Percentiles rank a stretch among this genome's conserved stretches.
phyloP scores from a whole-genome alignment of 2,113 vertebrate genomes.

The Phaethornis superciliosus region DNA sequence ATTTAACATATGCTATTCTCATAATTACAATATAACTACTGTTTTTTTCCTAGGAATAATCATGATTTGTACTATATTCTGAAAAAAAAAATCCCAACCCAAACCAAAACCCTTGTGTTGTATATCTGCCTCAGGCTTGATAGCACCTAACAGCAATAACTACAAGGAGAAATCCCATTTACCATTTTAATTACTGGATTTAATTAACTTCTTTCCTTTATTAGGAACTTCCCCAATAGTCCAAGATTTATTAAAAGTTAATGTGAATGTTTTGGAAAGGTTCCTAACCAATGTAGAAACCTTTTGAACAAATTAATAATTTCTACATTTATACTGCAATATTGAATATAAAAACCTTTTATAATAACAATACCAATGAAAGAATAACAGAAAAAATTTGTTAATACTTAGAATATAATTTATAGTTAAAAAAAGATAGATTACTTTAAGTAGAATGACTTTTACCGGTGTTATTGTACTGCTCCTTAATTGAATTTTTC shows the following conservation, averaged over 20 bases:
- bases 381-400: neutral
- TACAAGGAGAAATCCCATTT: neutral
- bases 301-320: neutral
- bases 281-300: neutral
- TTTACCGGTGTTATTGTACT: neutral
- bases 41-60: neutral
- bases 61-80: neutral
- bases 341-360: neutral
- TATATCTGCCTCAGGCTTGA: neutral
- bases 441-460: neutral
- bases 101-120: neutral
- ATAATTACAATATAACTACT: neutral
- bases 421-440: neutral
- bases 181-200: neutral
- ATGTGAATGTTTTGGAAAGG: neutral
- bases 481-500: neutral
- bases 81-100: neutral
- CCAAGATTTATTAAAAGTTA: neutral
- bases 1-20: neutral
- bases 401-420: neutral
- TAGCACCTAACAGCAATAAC: neutral
- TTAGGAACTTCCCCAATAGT: neutral
- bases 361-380: neutral
- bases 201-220: constrained; percentile 32
- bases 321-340: neutral